Evolutionary conservation across 2,113 vertebrate genomes (phyloP), one percentile per base, ranked within the genome.

Genomic region (Phoenicopterus ruber): DNA sequence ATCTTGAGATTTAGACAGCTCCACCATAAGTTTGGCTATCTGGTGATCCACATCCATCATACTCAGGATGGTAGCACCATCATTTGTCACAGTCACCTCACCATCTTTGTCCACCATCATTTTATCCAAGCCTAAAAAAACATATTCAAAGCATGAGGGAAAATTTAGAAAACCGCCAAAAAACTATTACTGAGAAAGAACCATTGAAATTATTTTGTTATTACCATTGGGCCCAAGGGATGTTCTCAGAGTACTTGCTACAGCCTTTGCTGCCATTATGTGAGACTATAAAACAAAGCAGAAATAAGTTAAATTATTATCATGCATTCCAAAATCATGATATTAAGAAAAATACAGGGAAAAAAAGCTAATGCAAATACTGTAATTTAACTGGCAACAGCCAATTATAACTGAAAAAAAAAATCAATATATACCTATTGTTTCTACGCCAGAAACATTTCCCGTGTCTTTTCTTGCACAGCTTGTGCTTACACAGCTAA

Each of bases 41-140:
- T 99, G 99, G 91, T 99, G 99, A 52, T 99, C 99, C 7, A 99
- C 99, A 86, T 99, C 99, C 99, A 99, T 99, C 99, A 99, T 99
- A 94, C 99, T 98, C 59, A 99, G 98, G 87, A 99, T 99, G 20
- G 99, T 99, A 83, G 99, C 99, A 8, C 99, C 99, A n/a, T 99
- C 99, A 13, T 99, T 99, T n/a, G 99, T 99, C 47, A 99, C 98
- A 1, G 99, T 99, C 83, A 99, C 99, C 34, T 99, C 99, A 3
- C 99, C 99, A 90, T 99, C 99, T 88, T 98, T 98, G 95, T 99
- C 99, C 66, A 99, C 99, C 99, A 99, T 99, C 99, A 99, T 99
- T 97, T 99, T 99, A 97, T 99, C 99, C 88, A 99, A 98, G 28
- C 99, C 99, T 99, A 52, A 57, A 67, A 88, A 54, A 74, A 55